Base-by-base conservation (phyloP, 2,113 vertebrate species). In the Isichthys henryi region DNA sequence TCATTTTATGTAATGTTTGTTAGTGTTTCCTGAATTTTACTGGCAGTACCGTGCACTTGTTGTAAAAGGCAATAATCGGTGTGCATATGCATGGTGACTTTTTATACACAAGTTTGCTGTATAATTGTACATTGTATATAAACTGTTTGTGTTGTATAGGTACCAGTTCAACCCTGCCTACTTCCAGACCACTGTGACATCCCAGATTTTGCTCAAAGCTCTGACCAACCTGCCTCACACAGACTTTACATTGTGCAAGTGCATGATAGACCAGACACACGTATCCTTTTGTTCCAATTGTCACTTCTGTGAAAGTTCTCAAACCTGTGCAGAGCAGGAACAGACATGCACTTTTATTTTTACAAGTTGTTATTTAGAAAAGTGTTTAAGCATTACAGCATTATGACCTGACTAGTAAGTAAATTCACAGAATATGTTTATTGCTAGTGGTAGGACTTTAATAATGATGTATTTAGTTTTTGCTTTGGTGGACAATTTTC, bases 131-230 rank as follows among this genome's bases (percentile, higher is more conserved):
- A 6, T 86, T 48, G 45, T 45, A 45, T 0, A 23, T 19, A 45
- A 84, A 13, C 4, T n/a, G 13, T 21, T 86, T 50, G 70, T 53
- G 50, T 23, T 80, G 13, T 77, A 46, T 92, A 99, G 98, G 94
- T 99, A 99, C 93, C 98, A 99, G 96, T 99, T 99, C 93, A 99
- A 99, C 89, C 97, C 97, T 0, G 97, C 97, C 6, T 98, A 98
- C 93, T 99, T 99, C 95, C 98, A 99, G 95, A 97, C 96, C 3
- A 92, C 94, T 0, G 97, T 99, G 89, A 98, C 98, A 0, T 97
- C 98, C 0, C 98, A 99, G 95, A 97, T 99, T 90, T 96, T 99
- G 90, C 96, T 99, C n/a, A 99, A 99, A 92, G 98, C 98, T 0
- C 96, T 99, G 88, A 99, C 98, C 91, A 99, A 99, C 93, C 95